Evolutionary conservation across 2,797 vertebrate genomes (phyloP), one percentile per base, ranked within the genome.

Genomic region (Tangara arthus): DNA sequence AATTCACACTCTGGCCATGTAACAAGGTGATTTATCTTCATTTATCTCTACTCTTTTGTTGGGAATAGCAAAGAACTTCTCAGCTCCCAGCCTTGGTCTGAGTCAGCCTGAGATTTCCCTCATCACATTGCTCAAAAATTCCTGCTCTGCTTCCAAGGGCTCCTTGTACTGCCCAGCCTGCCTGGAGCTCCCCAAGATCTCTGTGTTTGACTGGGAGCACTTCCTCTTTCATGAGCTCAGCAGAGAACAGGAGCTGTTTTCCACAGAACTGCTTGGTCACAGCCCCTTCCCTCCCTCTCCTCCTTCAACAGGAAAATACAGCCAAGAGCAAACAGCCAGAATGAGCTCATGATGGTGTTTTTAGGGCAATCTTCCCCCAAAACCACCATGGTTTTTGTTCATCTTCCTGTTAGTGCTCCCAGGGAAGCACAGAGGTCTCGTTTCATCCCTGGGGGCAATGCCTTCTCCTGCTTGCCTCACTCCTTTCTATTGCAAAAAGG

Each of bases 1-100:
- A 61, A 59, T 41, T 59, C 64, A 42, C 57, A 44, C 46, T 68
- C 53, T 60, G 35, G 12, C 22, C 49, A 2, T 3, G 13, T 20
- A 63, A 85, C 16, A 63, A 53, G 61, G 61, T 35, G 49, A 85
- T 84, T 94, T 84, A 60, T 78, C 65, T 79, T 68, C 49, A 73
- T 81, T 87, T 91, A 21, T 85, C 68, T 61, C 53, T 52, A 26
- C 37, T 49, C 32, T 34, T 70, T 32, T 35, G 12, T 46, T 86
- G 79, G 72, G 65, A 83, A 78, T 27, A 49, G 42, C 53, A 64
- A 88, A 46, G 30, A 32, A 35, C 8, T 24, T 15, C 46, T 47
- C 75, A 66, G 28, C 49, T 82, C 41, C 22, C 44, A 2, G 7
- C 41, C 22, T 8, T 22, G 35, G 24, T 47, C 42, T 27, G 72